phyloP scores from a whole-genome alignment of 2,797 vertebrate genomes.

The Lophotriccus pileatus region DNA sequence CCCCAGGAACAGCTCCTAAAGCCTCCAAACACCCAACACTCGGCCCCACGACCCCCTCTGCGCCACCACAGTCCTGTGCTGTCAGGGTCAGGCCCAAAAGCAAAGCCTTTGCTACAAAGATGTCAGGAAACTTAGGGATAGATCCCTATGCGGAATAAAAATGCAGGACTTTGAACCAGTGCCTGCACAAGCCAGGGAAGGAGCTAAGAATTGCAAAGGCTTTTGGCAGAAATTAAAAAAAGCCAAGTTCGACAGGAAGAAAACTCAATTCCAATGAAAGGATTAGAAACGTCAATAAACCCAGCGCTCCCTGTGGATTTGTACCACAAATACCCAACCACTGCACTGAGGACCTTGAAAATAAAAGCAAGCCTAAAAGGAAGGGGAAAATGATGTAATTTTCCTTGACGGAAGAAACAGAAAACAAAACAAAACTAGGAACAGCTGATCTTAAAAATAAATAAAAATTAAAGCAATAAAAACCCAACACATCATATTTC shows the following conservation, averaged over 20 bases:
- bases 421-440: neutral
- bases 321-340: neutral
- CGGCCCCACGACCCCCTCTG: neutral
- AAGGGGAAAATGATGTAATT: neutral
- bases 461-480: neutral
- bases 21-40: neutral
- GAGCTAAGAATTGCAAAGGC: neutral
- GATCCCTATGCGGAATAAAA: neutral
- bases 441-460: neutral
- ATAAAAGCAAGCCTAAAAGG: neutral
- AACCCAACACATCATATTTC: neutral
- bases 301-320: neutral
- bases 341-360: neutral
- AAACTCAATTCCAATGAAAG: neutral
- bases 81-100: neutral
- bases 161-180: neutral
- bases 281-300: neutral
- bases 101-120: neutral
- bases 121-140: neutral
- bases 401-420: neutral
- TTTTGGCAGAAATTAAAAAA: neutral
- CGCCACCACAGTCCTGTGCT: neutral
- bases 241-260: neutral
- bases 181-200: neutral
- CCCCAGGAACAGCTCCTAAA: neutral